Evolutionary conservation across 2,113 vertebrate species (phyloP), one percentile per base, ranked within the genome.

Genomic region (Zingel zingel): DNA sequence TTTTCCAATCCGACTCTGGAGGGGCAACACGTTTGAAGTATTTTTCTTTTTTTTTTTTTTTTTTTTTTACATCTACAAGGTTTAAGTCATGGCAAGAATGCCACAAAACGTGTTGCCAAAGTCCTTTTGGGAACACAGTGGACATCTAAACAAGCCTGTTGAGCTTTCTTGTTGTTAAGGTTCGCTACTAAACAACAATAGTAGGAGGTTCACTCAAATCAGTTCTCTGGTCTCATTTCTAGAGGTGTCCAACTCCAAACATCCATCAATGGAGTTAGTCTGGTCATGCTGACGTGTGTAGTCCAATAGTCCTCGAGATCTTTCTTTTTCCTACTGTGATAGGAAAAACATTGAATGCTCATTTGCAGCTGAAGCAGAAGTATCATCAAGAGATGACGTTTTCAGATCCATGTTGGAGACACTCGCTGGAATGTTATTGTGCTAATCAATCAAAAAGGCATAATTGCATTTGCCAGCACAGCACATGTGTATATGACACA

Each of bases 391-490:
- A 57, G n/a, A 50, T 21, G 23, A n/a, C 15, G 0, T 56, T 51
- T 62, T 58, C 19, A 83, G 58, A 79, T 76, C 56, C 50, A 21
- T 16, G 56, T 64, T 58, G 30, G 77, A 62, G 53, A 74, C 57
- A 50, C 36, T 67, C 5, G 14, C 61, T 81, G 67, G 56, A 72
- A 70, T 53, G 30, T 73, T 68, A 23, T 69, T 75, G 79, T 86
- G 74, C 59, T 87, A 54, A 81, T 67, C 25, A 61, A 77, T 85
- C 61, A 36, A 63, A 72, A 61, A 18, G 36, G 81, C 51, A 15
- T 36, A 18, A 74, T 10, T 61, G 43, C n/a, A 48, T 63, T 57
- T 81, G n/a, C 47, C 57, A 71, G 75, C 73, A 30, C 65, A 19
- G 48, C 33, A 58, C 70, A 47, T 65, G 76, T 65, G 18, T 36